Base-by-base conservation (phyloP, 30 jellyfish, hydroid and myxozoan genomes). In the Hydra vulgaris region DNA sequence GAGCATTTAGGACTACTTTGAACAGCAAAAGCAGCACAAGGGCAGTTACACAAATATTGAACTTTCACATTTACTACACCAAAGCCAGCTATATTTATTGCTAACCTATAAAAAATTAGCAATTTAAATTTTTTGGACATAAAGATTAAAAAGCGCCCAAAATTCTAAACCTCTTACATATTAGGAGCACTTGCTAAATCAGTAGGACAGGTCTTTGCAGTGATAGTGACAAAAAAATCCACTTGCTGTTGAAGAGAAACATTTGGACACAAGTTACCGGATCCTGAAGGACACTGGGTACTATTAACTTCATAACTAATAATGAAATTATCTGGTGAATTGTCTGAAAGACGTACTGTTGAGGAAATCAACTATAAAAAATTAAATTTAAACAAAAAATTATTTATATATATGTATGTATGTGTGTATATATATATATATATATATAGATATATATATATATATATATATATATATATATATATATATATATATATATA, bases 291-390 rank as follows among this genome's bases (percentile, higher is more conserved):
- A 20, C 56, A 61, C 53, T 27, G 26, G 18, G 75, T 61, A 8
- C 27, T 73, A 23, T 80, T 53, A 67, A 82, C 78, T 55, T 73
- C 86, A 71, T 85, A 89, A 24, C 77, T 82, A 67, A 89, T 71
- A 21, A 77, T 78, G 52, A 89, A 67, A 54, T 85, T 87, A 4
- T 55, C 79, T 16, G 94, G 90, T 55, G 88, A 74, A 66, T 88
- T 79, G 73, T 89, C 97, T 16, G 94, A 85, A 40, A 89, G 85
- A n/a, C 95, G 95, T 18, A 84, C 91, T 21, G 97, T 89, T 3
- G 97, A 79, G 22, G 92, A 74, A 25, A 89, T 89, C 97, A 85
- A n/a, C n/a, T n/a, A n/a, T n/a, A n/a, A n/a, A n/a, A n/a, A n/a
- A n/a, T n/a, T n/a, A n/a, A n/a, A n/a, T n/a, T n/a, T n/a, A n/a